phyloP scores from a whole-genome alignment of 2,888 invertebrate genomes.

The Nomada lathburiana region DNA sequence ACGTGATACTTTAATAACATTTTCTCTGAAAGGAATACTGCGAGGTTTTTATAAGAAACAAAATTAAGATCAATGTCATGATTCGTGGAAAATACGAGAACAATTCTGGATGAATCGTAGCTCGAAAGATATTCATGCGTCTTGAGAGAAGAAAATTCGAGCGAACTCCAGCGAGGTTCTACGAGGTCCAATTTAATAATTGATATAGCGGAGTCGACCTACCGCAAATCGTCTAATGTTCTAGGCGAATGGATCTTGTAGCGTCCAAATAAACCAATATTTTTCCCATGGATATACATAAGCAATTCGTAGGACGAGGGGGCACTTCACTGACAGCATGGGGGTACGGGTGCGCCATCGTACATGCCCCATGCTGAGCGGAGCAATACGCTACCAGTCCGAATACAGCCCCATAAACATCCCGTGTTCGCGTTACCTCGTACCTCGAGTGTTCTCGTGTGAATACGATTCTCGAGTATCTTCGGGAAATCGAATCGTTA shows the following conservation, averaged over 20 bases:
- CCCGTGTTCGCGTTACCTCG: slow-evolving; percentile 72
- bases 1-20: neutral
- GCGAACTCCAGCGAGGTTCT: no score
- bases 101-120: no score
- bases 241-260: slow-evolving; percentile 62
- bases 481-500: slow-evolving; percentile 72
- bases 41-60: no score
- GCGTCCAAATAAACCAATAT: slow-evolving; percentile 81
- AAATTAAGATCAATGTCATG: no score
- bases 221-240: slow-evolving; percentile 54
- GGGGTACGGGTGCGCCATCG: slow-evolving; percentile 78
- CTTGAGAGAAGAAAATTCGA: no score
- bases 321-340: slow-evolving; percentile 79
- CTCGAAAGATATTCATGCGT: no score
- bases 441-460: slow-evolving; percentile 74
- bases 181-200: neutral
- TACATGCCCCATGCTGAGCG: slow-evolving; percentile 79
- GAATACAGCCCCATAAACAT: slow-evolving; percentile 76
- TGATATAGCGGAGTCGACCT: slow-evolving; percentile 12
- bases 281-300: slow-evolving; percentile 83
- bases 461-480: slow-evolving; percentile 76
- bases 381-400: slow-evolving; percentile 81
- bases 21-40: neutral
- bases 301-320: slow-evolving; percentile 75
- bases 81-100: no score